These are phyloP conservation scores for Cerceris rybyensis DNA, from an alignment of 2,888 invertebrate species.

Conservation along the genomic window DNA sequence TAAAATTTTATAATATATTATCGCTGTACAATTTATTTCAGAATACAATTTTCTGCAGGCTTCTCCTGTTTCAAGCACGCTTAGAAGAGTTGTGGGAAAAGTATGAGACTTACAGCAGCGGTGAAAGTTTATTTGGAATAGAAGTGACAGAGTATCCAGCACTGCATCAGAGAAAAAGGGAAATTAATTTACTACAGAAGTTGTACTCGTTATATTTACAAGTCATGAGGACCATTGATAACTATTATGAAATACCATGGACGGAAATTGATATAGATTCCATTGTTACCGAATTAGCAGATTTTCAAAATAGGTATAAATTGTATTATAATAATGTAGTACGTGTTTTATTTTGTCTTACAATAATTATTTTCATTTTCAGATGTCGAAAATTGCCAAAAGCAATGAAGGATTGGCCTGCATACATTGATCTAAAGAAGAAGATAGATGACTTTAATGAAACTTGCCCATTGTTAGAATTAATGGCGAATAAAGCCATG, in stretches of 20 bases:
- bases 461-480: constrained; percentile 91
- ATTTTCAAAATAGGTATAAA: constrained; percentile 87
- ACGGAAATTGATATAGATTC: constrained; percentile 91
- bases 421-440: constrained; percentile 91
- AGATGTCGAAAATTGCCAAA: constrained; percentile 92
- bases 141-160: constrained; percentile 92
- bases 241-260: constrained; percentile 94
- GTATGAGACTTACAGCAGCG: constrained; percentile 91
- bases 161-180: constrained; percentile 90
- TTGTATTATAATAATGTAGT: neutral
- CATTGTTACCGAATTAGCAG: constrained; percentile 90
- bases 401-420: constrained; percentile 94
- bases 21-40: neutral
- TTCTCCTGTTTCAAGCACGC: constrained; percentile 89
- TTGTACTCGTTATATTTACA: constrained; percentile 90
- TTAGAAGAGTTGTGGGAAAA: constrained; percentile 93
- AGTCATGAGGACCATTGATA: constrained; percentile 93
- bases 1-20: constrained; percentile 63
- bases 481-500: constrained; percentile 95
- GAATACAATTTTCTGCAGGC: constrained; percentile 80
- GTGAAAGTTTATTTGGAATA: constrained; percentile 93
- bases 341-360: neutral
- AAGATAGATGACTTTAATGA: constrained; percentile 96
- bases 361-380: neutral
- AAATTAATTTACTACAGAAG: constrained; percentile 92